Evolutionary conservation across 2,888 invertebrate species (phyloP), one percentile per base, ranked within the genome.

Genomic region (Hemistola chrysoprasaria): DNA sequence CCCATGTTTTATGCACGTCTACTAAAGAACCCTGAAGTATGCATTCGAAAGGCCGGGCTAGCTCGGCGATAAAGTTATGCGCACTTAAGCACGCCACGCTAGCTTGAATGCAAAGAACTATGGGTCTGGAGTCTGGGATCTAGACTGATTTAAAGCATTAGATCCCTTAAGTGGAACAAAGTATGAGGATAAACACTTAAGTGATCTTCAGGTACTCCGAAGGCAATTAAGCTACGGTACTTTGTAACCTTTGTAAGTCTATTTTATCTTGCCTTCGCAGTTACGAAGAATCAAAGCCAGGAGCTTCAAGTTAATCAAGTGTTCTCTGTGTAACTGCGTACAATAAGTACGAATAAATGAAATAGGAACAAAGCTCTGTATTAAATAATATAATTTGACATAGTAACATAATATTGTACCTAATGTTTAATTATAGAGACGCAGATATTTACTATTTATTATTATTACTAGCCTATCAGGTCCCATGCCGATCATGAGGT

Each of bases 51-150:
- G 43, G 55, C 48, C 53, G 50, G n/a, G n/a, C 56, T 50, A 50
- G 47, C 55, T 50, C 49, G 27, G 43, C 55, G 67, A 70, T 67
- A 70, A 65, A 61, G 64, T 67, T 64, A 65, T 59, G 63, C 50
- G 40, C 59, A 70, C 75, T 76, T 71, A 58, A 69, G 71, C 76
- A 76, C 73, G 75, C 45, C 67, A 71, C 62, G 67, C 50, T 51
- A 43, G 52, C 45, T 52, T 41, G 16, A 44, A 53, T 34, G 45
- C 28, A 32, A 34, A 44, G 36, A 48, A 43, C 43, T 47, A 50
- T 51, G 39, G 46, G 40, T 48, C 43, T 40, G 34, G 44, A 43
- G 47, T 46, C 48, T 56, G 47, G 43, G 52, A 56, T 54, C 54
- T 52, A 49, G 51, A 50, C 47, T 45, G 52, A 56, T 54, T 56